These are phyloP conservation scores for Lutraria lutraria DNA, from an alignment of 2,888 invertebrate genomes.

Conservation along the genomic window DNA sequence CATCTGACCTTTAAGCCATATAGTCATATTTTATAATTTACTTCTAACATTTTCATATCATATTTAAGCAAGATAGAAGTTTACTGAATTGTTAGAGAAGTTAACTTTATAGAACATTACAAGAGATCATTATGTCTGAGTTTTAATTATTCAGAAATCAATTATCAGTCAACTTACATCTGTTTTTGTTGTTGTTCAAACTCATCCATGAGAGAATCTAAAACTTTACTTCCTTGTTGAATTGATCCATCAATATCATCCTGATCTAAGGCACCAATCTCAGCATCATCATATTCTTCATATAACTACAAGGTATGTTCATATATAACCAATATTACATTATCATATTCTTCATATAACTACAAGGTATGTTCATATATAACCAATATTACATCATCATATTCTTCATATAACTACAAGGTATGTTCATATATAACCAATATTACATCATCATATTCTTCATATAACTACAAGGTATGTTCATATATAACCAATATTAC, in stretches of 20 bases:
- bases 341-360: constrained; percentile 92
- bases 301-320: constrained; percentile 90
- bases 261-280: constrained; percentile 95
- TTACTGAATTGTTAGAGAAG: too few species aligned
- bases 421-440: constrained; percentile 89
- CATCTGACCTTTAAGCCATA: not conserved
- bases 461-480: constrained; percentile 90
- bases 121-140: too few species aligned
- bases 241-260: constrained; percentile 95
- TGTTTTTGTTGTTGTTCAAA: constrained; percentile 87
- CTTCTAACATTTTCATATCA: too few species aligned
- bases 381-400: constrained; percentile 95
- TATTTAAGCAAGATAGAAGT: too few species aligned
- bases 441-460: constrained; percentile 95
- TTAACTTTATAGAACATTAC: too few species aligned
- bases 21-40: constrained; percentile 15
- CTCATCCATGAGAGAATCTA: constrained; percentile 92
- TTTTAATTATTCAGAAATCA: not conserved
- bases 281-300: constrained; percentile 94
- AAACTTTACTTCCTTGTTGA: constrained; percentile 90
- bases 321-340: not conserved
- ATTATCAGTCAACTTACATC: constrained; percentile 68
- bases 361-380: constrained; percentile 84
- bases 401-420: constrained; percentile 91
- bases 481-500: constrained; percentile 91